phyloP scores from a whole-genome alignment of 2,797 vertebrate species.

The Lagorchestes hirsutus region DNA sequence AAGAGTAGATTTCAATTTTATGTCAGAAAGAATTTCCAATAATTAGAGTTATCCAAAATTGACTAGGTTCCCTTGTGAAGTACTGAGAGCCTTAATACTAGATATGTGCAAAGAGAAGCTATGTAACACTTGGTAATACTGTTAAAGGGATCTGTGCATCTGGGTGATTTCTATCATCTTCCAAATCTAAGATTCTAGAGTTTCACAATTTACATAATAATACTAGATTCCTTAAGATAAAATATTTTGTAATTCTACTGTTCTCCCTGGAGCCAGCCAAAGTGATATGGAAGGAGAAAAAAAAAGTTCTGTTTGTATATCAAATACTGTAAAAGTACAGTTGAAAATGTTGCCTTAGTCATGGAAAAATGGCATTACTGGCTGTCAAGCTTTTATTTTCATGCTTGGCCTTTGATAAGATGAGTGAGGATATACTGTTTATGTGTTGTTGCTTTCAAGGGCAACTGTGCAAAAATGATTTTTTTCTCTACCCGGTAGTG shows the following conservation, averaged over 20 bases:
- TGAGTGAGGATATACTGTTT: background rate
- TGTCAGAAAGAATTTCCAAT: background rate
- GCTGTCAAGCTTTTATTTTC: background rate
- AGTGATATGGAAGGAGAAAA: background rate
- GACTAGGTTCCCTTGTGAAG: background rate
- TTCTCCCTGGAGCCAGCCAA: background rate
- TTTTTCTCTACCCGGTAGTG: slow-evolving; percentile 56
- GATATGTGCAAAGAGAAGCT: background rate
- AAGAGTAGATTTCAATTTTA: background rate
- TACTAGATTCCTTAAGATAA: background rate
- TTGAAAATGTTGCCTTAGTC: slow-evolving; percentile 36
- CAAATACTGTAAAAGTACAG: background rate
- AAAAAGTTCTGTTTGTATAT: background rate
- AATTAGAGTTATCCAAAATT: background rate
- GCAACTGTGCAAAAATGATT: slow-evolving; percentile 50
- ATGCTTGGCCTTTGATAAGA: slow-evolving; percentile 7
- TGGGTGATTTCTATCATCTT: background rate
- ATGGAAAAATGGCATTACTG: background rate
- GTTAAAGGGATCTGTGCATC: background rate
- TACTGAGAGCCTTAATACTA: background rate
- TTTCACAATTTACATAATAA: slow-evolving; percentile 4
- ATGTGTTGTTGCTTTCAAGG: slow-evolving; percentile 55
- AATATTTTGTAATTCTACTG: background rate
- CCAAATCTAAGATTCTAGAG: background rate
- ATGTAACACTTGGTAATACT: background rate